Conservation (phyloP, 2,113 vertebrate species). For the Pelecanus crispus region DNA sequence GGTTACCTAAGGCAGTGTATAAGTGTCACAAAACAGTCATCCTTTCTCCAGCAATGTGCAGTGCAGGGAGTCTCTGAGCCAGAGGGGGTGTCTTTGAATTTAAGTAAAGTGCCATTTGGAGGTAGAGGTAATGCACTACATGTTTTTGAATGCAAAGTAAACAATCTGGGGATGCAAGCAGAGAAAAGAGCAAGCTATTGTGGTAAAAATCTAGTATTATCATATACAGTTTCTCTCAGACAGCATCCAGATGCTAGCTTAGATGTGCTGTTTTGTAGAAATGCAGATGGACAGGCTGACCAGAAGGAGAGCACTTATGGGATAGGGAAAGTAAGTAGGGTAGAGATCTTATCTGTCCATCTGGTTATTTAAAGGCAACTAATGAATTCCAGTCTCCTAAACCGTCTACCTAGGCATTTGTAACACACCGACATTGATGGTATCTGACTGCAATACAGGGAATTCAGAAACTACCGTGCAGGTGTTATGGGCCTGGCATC, state of each 20-base stretch:
- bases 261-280: not conserved
- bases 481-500: not conserved
- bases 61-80: not conserved
- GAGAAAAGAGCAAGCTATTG: not conserved
- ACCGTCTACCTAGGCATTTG: not conserved
- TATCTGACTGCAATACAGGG: not conserved
- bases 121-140: not conserved
- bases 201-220: not conserved
- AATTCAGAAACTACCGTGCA: not conserved
- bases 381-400: constrained; percentile 33
- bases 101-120: not conserved
- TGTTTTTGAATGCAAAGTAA: constrained; percentile 4
- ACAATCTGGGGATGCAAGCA: not conserved
- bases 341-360: constrained; percentile 26
- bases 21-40: not conserved
- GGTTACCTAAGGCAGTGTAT: not conserved
- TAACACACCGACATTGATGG: not conserved
- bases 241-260: not conserved
- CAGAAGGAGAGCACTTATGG: not conserved
- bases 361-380: constrained; percentile 24
- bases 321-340: not conserved
- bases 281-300: not conserved
- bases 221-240: not conserved
- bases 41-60: not conserved
- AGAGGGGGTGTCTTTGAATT: not conserved